A percentile compares a stretch with the other conserved stretches of the same genome.
Conservation (phyloP, 2,113 vertebrate genomes). For the Phaethornis superciliosus region DNA sequence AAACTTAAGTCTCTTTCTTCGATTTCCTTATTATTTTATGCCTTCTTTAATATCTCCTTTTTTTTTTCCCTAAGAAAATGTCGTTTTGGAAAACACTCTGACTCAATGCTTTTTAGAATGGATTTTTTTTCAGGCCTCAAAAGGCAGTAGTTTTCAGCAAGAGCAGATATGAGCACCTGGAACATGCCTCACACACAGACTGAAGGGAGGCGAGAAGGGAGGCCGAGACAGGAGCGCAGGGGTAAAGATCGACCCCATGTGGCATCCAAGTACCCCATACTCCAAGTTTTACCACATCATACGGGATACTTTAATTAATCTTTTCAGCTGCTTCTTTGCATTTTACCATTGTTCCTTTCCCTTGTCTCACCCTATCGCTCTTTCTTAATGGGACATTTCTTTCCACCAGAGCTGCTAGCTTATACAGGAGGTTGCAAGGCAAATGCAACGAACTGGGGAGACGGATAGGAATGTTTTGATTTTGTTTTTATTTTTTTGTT, state of each 20-base stretch:
- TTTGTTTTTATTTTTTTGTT: too few species aligned
- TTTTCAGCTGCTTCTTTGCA: not conserved
- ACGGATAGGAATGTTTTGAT: too few species aligned
- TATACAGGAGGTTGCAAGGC: not conserved
- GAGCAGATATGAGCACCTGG: not conserved
- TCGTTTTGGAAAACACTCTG: not conserved
- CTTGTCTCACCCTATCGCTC: rapidly evolving
- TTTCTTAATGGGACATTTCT: not conserved
- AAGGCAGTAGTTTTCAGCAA: not conserved
- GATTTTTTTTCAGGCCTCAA: not conserved
- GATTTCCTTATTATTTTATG: not conserved
- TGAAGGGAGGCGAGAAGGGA: rapidly evolving
- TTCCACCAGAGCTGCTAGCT: not conserved
- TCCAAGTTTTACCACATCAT: not conserved
- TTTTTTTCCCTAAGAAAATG: not conserved
- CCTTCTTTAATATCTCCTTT: not conserved
- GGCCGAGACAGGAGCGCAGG: rapidly evolving
- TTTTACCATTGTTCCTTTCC: not conserved
- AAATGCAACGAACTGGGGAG: not conserved
- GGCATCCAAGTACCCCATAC: not conserved
- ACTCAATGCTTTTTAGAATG: not conserved
- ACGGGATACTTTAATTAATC: not conserved
- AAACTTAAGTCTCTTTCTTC: not conserved
- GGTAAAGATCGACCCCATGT: rapidly evolving
- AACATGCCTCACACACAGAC: not conserved